Percentiles rank a stretch among this genome's conserved stretches.
These are phyloP conservation scores for Vimba vimba DNA, from an alignment of 2,113 vertebrate genomes.

Conservation along the genomic window DNA sequence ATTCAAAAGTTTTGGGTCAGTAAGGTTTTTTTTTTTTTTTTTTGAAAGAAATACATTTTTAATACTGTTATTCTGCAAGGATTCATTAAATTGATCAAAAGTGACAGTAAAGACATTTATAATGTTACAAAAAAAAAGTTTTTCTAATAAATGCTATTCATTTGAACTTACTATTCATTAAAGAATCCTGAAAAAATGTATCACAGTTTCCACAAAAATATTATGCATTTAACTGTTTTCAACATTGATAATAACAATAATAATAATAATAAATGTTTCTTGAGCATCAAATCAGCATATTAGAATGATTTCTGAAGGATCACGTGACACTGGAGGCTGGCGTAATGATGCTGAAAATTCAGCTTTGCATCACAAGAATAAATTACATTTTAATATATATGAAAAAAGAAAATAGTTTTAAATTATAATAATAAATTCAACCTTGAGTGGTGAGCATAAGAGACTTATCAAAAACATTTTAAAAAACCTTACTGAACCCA, in stretches of 20 bases:
- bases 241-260: neutral
- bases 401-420: neutral
- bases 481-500: neutral
- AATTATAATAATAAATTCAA: neutral
- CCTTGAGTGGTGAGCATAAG: neutral
- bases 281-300: neutral
- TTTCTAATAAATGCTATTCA: neutral
- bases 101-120: neutral
- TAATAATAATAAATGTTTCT: neutral
- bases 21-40: neutral
- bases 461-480: neutral
- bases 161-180: neutral
- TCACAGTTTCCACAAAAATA: neutral
- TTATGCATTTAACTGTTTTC: neutral
- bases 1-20: neutral
- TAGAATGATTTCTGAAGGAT: neutral
- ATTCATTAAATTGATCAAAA: neutral
- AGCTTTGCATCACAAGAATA: neutral
- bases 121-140: neutral
- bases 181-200: neutral
- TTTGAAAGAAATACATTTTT: neutral
- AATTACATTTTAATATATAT: neutral
- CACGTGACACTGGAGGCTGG: neutral
- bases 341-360: neutral
- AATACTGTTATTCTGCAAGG: neutral